Base-by-base conservation (phyloP, 2,797 vertebrate species). In the Pampus argenteus region DNA sequence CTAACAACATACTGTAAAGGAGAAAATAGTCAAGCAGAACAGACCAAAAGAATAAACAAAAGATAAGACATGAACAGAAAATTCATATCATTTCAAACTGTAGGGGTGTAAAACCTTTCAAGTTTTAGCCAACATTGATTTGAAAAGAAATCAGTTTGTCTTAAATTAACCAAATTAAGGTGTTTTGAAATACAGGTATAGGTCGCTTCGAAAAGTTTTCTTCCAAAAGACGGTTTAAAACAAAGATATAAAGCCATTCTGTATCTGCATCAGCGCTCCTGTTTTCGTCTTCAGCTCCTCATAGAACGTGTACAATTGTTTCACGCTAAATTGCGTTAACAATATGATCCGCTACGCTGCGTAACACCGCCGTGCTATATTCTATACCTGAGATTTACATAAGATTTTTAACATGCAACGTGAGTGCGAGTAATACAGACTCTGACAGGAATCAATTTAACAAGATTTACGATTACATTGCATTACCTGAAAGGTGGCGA, bases 61-160 rank as follows among this genome's bases (percentile, higher is more conserved):
- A 54, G 49, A 81, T 68, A 82, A 55, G 23, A 40, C 73, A 60
- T 22, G 23, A 82, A 69, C 3, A 49, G 40, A n/a, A 70, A 67
- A 65, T 42, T 18, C 9, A 38, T 22, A 29, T 34, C 13, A 36
- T 25, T 57, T 66, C 34, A 17, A 57, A 23, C 59, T 60, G 31
- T 25, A 18, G 9, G 9, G 3, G 1, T 38, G 52, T 31, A 36
- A 52, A 70, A 56, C 11, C 34, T 11, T 36, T 36, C 11, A 36
- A 36, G 34, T 36, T 36, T 10, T 36, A 11, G 34, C 3, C 34
- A 66, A 58, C 38, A 57, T 0, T 17, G 15, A 44, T 44, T 44
- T 10, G 6, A 44, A 44, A 44, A 44, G 40, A n/a, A n/a, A n/a
- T n/a, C n/a, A n/a, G n/a, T n/a, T n/a, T n/a, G n/a, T n/a, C n/a